Conservation (phyloP, 2,888 invertebrate genomes). For the Campopleginae sp. region DNA sequence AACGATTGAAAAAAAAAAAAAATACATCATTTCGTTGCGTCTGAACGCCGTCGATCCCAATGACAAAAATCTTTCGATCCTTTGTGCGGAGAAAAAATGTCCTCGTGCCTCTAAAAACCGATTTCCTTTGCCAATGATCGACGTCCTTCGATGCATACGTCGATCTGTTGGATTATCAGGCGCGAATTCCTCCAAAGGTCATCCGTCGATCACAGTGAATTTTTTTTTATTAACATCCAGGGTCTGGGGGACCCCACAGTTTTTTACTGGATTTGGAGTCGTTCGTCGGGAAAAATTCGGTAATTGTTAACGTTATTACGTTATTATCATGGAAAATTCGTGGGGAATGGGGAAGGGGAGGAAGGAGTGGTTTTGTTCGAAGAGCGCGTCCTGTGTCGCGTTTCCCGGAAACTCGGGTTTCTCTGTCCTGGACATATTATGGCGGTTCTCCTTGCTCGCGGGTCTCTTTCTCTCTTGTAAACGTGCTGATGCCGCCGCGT, state of each 20-base stretch:
- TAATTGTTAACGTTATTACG: not conserved
- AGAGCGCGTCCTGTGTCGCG: slow-evolving; percentile 28
- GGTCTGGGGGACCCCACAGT: too few species aligned
- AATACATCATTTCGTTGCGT: not conserved
- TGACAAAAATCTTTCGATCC: not conserved
- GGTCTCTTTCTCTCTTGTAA: not conserved
- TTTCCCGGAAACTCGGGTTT: slow-evolving; percentile 53
- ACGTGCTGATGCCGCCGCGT: slow-evolving; percentile 11
- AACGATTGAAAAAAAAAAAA: not conserved
- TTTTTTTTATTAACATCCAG: not conserved
- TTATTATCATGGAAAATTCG: not conserved
- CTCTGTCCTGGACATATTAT: slow-evolving; percentile 35
- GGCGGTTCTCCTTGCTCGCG: slow-evolving; percentile 31
- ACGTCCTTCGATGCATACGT: not conserved
- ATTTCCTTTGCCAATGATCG: not conserved
- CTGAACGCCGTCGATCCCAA: not conserved
- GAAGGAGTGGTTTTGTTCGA: not conserved
- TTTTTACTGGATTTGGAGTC: too few species aligned
- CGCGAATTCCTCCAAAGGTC: not conserved
- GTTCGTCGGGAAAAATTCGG: too few species aligned
- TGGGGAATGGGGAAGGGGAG: not conserved
- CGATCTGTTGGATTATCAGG: not conserved
- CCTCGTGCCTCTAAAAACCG: not conserved
- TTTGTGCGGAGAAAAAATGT: not conserved
- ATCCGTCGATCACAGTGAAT: not conserved